These are phyloP conservation scores for Corythaeola cristata DNA, from an alignment of 2,113 vertebrate species.

Conservation along the genomic window DNA sequence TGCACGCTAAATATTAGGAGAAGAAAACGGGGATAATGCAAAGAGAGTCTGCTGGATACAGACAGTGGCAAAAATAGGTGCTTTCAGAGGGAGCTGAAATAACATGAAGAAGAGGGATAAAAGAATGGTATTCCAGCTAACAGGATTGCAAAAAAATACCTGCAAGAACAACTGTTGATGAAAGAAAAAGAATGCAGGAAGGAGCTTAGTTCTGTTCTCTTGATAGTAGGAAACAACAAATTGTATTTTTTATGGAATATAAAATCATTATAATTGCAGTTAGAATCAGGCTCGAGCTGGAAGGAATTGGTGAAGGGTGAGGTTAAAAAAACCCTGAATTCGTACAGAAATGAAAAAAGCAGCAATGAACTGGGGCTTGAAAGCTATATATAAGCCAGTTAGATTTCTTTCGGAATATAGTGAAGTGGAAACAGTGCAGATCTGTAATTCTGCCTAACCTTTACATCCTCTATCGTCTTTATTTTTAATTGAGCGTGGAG, in stretches of 20 bases:
- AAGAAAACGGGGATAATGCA: not conserved
- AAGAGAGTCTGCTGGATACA: not conserved
- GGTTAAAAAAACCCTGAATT: not conserved
- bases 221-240: not conserved
- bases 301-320: not conserved
- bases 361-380: not conserved
- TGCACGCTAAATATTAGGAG: not conserved
- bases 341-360: not conserved
- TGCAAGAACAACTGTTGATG: not conserved
- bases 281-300: not conserved
- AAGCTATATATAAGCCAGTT: not conserved
- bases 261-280: not conserved
- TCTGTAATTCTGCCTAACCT: not conserved
- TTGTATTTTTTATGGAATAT: not conserved
- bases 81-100: not conserved
- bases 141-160: not conserved
- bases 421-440: not conserved
- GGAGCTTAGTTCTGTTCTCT: not conserved
- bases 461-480: not conserved
- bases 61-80: not conserved
- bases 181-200: not conserved
- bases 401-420: not conserved
- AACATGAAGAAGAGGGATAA: not conserved
- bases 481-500: not conserved
- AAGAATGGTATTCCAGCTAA: not conserved